A percentile compares a stretch with the other conserved stretches of the same genome.
Conservation (phyloP, 2,113 vertebrate species). For the Catagonus wagneri region DNA sequence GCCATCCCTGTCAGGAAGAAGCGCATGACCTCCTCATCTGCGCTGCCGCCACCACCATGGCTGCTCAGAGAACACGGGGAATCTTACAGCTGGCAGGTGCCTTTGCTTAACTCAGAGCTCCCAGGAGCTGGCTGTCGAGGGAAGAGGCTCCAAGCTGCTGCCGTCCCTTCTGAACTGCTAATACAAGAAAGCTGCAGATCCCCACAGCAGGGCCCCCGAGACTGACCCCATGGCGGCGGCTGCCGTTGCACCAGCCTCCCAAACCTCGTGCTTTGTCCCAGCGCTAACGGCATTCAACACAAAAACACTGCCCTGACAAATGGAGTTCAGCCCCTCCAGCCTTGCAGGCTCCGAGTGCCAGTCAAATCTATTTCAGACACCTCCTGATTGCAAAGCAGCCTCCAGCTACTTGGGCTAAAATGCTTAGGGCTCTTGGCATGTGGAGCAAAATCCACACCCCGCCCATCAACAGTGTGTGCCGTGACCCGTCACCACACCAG, state of each 20-base stretch:
- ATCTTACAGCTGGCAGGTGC: slow-evolving; percentile 64
- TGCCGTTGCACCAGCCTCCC: slow-evolving; percentile 40
- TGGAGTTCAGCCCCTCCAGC: slow-evolving; percentile 38
- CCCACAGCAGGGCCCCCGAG: neutral
- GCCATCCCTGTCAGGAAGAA: slow-evolving; percentile 27
- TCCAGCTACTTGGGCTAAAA: neutral
- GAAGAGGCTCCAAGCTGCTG: neutral
- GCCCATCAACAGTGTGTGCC: neutral
- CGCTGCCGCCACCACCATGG: neutral
- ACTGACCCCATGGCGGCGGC: slow-evolving; percentile 41
- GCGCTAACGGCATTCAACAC: slow-evolving; percentile 50
- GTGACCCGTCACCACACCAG: neutral
- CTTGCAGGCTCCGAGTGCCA: slow-evolving; percentile 7
- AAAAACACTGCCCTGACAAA: slow-evolving; percentile 61
- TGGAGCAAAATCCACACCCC: neutral
- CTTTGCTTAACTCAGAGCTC: slow-evolving; percentile 43
- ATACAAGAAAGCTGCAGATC: neutral
- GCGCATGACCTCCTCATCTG: neutral
- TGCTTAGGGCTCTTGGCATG: neutral
- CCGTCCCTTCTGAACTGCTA: slow-evolving; percentile 51
- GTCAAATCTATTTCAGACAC: slow-evolving; percentile 54
- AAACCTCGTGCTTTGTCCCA: neutral
- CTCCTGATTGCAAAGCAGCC: slow-evolving; percentile 52
- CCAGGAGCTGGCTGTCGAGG: slow-evolving; percentile 65
- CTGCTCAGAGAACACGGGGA: neutral